phyloP scores from a whole-genome alignment of 2,797 vertebrate species.

The Babyrousa celebensis region DNA sequence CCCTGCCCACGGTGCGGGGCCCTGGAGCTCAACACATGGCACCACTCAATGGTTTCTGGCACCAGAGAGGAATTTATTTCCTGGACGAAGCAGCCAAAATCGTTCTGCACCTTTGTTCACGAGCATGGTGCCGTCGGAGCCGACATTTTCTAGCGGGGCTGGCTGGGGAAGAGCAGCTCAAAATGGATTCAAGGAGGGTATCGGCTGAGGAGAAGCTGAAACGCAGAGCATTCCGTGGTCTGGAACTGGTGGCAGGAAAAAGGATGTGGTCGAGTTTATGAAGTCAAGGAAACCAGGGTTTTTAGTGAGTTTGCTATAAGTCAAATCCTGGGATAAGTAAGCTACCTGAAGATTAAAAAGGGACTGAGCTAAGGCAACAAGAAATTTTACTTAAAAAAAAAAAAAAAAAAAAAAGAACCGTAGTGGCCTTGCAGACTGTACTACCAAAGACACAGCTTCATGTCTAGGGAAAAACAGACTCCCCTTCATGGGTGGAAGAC shows the following conservation, averaged over 20 bases:
- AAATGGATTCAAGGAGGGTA: constrained; percentile 84
- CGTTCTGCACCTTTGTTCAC: constrained; percentile 85
- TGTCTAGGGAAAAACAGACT: background rate
- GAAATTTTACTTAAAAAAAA: background rate
- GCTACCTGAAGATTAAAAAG: background rate
- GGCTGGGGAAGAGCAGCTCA: constrained; percentile 79
- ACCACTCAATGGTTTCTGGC: constrained; percentile 85
- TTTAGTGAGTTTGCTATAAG: background rate
- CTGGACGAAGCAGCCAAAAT: constrained; percentile 85
- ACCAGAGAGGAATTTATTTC: constrained; percentile 85
- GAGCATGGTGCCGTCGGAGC: constrained; percentile 73
- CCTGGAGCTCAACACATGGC: constrained; percentile 83
- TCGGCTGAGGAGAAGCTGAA: constrained; percentile 43
- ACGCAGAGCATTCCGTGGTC: background rate
- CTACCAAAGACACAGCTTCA: background rate
- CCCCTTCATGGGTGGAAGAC: background rate
- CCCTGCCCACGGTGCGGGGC: constrained; percentile 74
- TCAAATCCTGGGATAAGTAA: constrained; percentile 32
- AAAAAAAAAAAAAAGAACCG: background rate
- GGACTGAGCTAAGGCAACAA: background rate
- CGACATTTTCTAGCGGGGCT: constrained; percentile 87
- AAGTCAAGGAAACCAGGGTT: constrained; percentile 33
- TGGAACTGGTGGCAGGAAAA: background rate
- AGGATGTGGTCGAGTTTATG: background rate
- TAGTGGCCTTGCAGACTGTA: background rate